phyloP scores from a whole-genome alignment of 2,888 invertebrate genomes.

The Leptopterna dolabrata region DNA sequence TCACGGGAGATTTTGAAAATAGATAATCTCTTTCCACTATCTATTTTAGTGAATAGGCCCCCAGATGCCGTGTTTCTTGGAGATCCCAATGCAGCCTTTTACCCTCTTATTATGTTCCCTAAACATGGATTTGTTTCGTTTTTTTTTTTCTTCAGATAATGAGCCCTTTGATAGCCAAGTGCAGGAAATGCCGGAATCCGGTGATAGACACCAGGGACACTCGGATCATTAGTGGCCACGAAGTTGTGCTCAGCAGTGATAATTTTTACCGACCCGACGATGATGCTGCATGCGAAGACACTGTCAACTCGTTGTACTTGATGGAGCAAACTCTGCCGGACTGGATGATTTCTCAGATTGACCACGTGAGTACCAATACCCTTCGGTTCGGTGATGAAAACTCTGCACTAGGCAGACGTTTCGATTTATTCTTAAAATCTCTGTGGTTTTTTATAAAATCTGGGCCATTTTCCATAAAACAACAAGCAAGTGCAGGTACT shows the following conservation, averaged over 20 bases:
- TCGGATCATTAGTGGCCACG: constrained; percentile 49
- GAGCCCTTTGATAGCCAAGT: constrained; percentile 41
- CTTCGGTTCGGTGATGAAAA: too few species aligned
- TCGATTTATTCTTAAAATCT: too few species aligned
- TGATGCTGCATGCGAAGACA: constrained; percentile 60
- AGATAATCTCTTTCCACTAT: too few species aligned
- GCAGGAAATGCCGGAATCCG: constrained; percentile 50
- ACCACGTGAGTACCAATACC: constrained; percentile 67
- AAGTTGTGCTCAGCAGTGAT: constrained; percentile 16
- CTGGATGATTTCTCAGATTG: constrained; percentile 72
- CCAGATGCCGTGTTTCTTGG: too few species aligned
- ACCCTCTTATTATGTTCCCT: neutral
- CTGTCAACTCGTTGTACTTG: constrained; percentile 68
- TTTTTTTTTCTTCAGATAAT: neutral
- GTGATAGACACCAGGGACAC: constrained; percentile 14
- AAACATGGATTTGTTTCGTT: too few species aligned
- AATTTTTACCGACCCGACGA: constrained; percentile 43
- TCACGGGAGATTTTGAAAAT: too few species aligned
- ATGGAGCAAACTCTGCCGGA: constrained; percentile 71
- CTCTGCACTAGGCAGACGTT: too few species aligned
- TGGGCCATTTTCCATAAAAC: too few species aligned
- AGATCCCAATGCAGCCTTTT: too few species aligned
- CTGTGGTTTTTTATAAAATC: too few species aligned
- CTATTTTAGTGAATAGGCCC: too few species aligned
- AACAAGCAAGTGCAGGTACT: too few species aligned